A percentile compares a stretch with the other conserved stretches of the same genome.
phyloP scores from a whole-genome alignment of 2,113 vertebrate genomes.

The Hypanus sabinus region DNA sequence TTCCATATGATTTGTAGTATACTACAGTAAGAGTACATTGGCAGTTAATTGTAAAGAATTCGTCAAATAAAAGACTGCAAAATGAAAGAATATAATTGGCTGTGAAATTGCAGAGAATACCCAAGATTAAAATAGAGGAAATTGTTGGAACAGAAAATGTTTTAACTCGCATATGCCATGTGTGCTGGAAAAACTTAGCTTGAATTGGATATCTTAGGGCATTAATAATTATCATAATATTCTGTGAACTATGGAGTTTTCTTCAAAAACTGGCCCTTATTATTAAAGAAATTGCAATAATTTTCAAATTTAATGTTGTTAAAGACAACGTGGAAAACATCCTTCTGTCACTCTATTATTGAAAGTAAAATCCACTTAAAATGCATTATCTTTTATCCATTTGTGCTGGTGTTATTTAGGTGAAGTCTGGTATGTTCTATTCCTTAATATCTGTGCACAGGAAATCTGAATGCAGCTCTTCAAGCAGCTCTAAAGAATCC shows the following conservation, averaged over 20 bases:
- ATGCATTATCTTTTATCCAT: background rate
- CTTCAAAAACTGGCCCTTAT: background rate
- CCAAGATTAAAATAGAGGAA: background rate
- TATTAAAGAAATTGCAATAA: background rate
- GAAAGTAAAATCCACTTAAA: background rate
- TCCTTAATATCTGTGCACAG: conserved; percentile 76
- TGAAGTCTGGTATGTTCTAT: background rate
- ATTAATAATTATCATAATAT: background rate
- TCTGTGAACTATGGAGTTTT: background rate
- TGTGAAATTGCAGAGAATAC: background rate
- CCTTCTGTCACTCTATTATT: background rate
- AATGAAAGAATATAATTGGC: background rate
- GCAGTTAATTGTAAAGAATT: no score
- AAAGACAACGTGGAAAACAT: background rate
- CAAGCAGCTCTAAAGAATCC: conserved; percentile 95
- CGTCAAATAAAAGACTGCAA: background rate
- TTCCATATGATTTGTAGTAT: background rate
- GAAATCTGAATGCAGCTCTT: conserved; percentile 85
- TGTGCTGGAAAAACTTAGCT: background rate
- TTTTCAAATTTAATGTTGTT: background rate
- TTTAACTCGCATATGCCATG: background rate
- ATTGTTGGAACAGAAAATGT: background rate
- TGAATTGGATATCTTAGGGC: background rate
- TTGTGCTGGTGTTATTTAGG: background rate
- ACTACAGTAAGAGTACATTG: background rate